Conservation (phyloP, 1,140 invertebrate genomes). For the Musca vetustissima region DNA sequence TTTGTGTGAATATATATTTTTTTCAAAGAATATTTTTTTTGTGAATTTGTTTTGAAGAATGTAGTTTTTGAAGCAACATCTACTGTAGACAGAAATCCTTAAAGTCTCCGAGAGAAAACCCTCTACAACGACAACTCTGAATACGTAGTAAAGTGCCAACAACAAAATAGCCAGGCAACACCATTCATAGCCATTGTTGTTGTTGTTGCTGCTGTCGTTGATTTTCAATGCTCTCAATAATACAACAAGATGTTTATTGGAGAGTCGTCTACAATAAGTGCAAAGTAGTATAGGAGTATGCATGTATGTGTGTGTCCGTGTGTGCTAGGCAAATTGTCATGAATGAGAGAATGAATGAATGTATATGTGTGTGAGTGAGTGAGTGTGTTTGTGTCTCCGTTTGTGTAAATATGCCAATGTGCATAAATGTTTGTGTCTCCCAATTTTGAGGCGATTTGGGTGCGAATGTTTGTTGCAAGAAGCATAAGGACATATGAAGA, state of each 20-base stretch:
- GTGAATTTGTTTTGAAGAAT: too few relatives aligned
- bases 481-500: too few relatives aligned
- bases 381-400: background rate
- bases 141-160: background rate
- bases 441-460: background rate
- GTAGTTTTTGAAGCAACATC: too few relatives aligned
- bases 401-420: too few relatives aligned
- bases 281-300: too few relatives aligned
- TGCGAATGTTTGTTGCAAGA: background rate
- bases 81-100: too few relatives aligned
- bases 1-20: too few relatives aligned
- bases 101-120: too few relatives aligned
- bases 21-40: too few relatives aligned
- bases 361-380: background rate
- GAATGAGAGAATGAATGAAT: background rate
- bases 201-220: background rate
- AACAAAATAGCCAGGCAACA: background rate
- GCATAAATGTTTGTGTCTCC: background rate
- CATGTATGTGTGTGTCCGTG: too few relatives aligned
- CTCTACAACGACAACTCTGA: too few relatives aligned
- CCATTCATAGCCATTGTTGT: background rate
- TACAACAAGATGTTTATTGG: conserved; percentile 24
- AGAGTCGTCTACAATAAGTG: conserved; percentile 6
- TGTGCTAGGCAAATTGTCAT: background rate
- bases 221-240: conserved; percentile 21